Base-by-base conservation (phyloP, 2,888 invertebrate species). In the Drosophila ezoana region DNA sequence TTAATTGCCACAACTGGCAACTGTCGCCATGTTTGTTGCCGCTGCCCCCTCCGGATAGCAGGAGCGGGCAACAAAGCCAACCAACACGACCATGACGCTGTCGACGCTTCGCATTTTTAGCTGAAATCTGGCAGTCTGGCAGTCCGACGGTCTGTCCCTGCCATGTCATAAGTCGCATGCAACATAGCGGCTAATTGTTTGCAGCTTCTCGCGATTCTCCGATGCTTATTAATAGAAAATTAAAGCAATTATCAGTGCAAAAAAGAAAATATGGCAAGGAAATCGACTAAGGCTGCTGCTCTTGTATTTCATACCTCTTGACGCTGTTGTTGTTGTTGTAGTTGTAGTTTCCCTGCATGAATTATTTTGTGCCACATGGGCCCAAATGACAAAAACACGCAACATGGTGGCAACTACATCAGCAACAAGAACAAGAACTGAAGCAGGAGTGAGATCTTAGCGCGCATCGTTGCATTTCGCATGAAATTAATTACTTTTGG, bases 1-100 rank as follows among this genome's bases (percentile, higher is more conserved):
- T 91, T 91, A 91, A 91, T 91, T 91, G 90, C 90, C 86, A 87
- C 86, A 87, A 87, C 90, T 87, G 86, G 83, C 85, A 85, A 86
- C 89, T 90, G 85, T 86, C 85, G 85, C 85, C 85, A 85, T 89
- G 85, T 85, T 86, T 81, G 88, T 82, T 70, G 76, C 66, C 51
- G 45, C 59, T 35, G 44, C 58, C 32, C 41, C 53, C 32, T 11
- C 13, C 38, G 43, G 23, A 28, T 57, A 14, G 18, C 20, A 10
- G 49, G 52, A 9, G 8, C 38, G 18, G 10, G 44, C 61, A 20
- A 38, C 47, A 54, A 16, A 47, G 41, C 28, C 47, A 53, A 58
- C 33, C 56, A 59, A 64, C 73, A 76, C 54, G 44, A 70, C 64
- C 61, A 73, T 75, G 76, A 72, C 75, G 80, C 89, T 87, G 89